Evolutionary conservation across 2,888 invertebrate species (phyloP), one percentile per base, ranked within the genome.

Genomic region (Drosophila atripex): DNA sequence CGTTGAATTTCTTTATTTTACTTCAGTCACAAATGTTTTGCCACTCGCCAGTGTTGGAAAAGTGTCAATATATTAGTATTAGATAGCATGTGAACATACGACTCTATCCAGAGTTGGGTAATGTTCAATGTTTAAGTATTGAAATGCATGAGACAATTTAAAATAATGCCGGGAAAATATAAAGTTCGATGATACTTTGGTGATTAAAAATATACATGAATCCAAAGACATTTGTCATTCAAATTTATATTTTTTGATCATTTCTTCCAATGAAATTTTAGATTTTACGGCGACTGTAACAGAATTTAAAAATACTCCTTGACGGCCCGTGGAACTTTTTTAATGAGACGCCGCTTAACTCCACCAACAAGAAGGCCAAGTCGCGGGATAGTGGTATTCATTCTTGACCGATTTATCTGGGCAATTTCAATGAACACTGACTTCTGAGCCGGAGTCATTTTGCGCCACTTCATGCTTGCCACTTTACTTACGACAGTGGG

Each of bases 381-480:
- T 1, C 39, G 16, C 1, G 14, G 14, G 11, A 23, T 23, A 5
- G 12, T n/a, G 4, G n/a, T 16, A 28, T 23, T 49, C 14, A 12
- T 3, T 32, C 32, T 39, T 6, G 49, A n/a, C 14, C 35, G 30
- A 51, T 78, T 75, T 0, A 7, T 12, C 11, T 63, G 16, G 2
- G 78, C 71, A 2, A 47, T 56, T 23, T 57, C 14, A 6, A 11
- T 14, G 21, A 75, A 78, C 6, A 54, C 30, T 1, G 46, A 39
- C 38, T 80, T 78, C 38, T 83, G 72, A 4, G 6, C 14, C 6
- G 12, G 2, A 8, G n/a, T 63, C 78, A 78, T 78, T 39, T 56
- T 23, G 0, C 75, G 59, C 84, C 75, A 78, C 21, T 63, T 83
- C 11, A 53, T 57, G 11, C 72, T 69, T 21, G 75, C 75, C 32